Evolutionary conservation across 2,797 vertebrate species (phyloP).

Genomic region (Dryobates pubescens): DNA sequence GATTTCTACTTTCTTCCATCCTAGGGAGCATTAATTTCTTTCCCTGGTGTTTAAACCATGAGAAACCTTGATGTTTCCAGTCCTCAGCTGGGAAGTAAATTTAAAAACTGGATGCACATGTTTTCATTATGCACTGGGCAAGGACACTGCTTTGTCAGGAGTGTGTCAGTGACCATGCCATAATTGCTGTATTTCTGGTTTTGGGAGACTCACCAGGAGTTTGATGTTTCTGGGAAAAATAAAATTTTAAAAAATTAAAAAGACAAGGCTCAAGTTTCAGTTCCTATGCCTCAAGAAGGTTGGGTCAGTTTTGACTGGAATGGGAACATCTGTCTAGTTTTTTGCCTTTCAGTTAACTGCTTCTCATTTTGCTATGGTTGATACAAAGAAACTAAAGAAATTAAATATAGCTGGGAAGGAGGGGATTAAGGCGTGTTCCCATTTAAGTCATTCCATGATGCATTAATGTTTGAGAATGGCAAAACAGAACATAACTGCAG

Average conservation of each 20-base stretch:
- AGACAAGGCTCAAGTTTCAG: background rate
- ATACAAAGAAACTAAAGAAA: background rate
- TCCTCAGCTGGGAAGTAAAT: background rate
- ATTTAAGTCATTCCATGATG: background rate
- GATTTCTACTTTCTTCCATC: background rate
- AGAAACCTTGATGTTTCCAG: background rate
- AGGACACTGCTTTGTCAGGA: background rate
- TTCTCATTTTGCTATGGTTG: background rate
- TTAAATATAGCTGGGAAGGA: fast-evolving
- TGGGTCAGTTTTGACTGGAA: background rate
- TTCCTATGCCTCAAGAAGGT: background rate
- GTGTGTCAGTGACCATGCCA: background rate
- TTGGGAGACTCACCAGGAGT: background rate
- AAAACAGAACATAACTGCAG: background rate
- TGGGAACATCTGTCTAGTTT: background rate
- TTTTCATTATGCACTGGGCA: background rate
- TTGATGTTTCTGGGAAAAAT: background rate
- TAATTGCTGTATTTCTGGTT: background rate
- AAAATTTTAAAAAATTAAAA: background rate
- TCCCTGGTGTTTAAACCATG: background rate
- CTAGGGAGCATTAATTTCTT: background rate
- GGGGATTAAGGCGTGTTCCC: no score
- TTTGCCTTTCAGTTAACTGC: background rate
- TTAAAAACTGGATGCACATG: background rate
- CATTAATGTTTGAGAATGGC: background rate